Evolutionary conservation across 2,888 invertebrate species (phyloP).

Genomic region (Eucriotettix oculatus): DNA sequence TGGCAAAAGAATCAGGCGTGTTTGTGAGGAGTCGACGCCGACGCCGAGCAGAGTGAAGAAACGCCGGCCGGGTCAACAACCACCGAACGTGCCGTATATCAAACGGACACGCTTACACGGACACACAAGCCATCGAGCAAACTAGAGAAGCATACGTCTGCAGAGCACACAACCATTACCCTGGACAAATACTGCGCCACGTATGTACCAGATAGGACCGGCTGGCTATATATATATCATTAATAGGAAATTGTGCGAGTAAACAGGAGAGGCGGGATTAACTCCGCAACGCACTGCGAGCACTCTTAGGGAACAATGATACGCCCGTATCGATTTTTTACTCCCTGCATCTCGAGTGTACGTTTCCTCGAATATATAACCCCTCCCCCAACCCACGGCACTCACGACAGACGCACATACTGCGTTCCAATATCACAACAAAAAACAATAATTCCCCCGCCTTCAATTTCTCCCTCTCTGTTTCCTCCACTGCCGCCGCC

Average conservation of each 20-base stretch:
- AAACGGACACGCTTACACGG: too few species aligned
- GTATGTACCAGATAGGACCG: too few species aligned
- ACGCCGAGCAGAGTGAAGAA: background rate
- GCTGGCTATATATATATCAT: slow-evolving; percentile 3
- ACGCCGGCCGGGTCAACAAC: background rate
- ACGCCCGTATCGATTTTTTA: background rate
- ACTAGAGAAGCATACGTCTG: background rate
- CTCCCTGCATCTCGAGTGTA: background rate
- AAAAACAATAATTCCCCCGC: background rate
- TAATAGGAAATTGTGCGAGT: slow-evolving; percentile 8
- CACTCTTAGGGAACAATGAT: too few species aligned
- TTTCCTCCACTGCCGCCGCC: background rate
- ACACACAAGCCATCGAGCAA: background rate
- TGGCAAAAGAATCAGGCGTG: background rate
- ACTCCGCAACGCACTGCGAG: too few species aligned
- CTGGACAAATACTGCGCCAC: slow-evolving; percentile 5
- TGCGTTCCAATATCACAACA: background rate
- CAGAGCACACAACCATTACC: slow-evolving; percentile 3
- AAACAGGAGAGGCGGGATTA: slow-evolving; percentile 1
- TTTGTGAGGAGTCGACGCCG: background rate
- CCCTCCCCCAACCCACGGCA: background rate
- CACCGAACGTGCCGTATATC: too few species aligned
- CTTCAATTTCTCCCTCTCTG: background rate
- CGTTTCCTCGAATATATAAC: background rate
- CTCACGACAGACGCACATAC: background rate